Evolutionary conservation across 2,888 invertebrate genomes (phyloP).

Genomic region (Thecocarcelia acutangulata): DNA sequence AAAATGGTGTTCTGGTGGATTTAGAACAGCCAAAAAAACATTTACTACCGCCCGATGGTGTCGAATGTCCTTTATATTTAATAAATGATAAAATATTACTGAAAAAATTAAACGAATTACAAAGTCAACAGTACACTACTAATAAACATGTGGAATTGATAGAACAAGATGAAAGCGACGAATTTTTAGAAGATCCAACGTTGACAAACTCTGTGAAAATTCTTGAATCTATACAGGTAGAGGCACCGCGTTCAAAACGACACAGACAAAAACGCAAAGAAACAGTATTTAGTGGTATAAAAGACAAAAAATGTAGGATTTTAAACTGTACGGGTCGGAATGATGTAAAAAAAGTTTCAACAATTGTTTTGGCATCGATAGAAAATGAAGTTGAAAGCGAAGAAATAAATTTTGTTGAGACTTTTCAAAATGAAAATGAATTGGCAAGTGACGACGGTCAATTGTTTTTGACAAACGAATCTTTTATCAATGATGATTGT

Average conservation of each 20-base stretch:
- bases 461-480: neutral
- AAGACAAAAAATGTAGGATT: conserved; percentile 25
- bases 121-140: conserved; percentile 12
- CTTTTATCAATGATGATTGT: neutral
- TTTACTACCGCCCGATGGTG: conserved; percentile 75
- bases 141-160: neutral
- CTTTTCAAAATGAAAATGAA: neutral
- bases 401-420: neutral
- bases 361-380: neutral
- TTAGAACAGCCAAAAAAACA: conserved; percentile 72
- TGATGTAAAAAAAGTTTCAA: neutral
- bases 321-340: neutral
- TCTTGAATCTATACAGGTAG: conserved; percentile 46
- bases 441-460: neutral
- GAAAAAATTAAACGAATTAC: conserved; percentile 23
- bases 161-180: neutral
- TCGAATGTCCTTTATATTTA: conserved; percentile 72
- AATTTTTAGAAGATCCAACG: neutral
- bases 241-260: conserved; percentile 5
- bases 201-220: conserved; percentile 21
- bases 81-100: conserved; percentile 52
- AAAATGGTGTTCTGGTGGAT: conserved; percentile 70
- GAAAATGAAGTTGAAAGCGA: neutral
- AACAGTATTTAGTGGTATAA: neutral
- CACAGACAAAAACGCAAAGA: neutral